Percentiles rank a stretch among this genome's conserved stretches.
Conservation (phyloP, 64 coral and sea anemone genomes). For the Montipora sp. region DNA sequence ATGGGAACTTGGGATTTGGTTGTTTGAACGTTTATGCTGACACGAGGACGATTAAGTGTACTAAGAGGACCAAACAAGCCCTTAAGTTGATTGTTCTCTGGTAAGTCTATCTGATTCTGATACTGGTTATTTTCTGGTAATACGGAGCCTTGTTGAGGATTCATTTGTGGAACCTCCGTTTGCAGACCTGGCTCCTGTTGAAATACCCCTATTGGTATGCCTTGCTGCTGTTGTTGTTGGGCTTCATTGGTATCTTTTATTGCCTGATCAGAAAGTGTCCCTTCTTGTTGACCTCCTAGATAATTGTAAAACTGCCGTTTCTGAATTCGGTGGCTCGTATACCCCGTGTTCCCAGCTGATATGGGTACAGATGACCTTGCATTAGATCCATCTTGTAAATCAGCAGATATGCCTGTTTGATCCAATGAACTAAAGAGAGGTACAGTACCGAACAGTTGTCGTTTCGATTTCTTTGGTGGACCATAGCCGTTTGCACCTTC, state of each 20-base stretch:
- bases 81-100: background rate
- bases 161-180: background rate
- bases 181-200: background rate
- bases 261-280: background rate
- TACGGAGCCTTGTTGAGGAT: background rate
- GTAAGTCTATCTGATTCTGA: background rate
- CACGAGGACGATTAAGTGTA: conserved; percentile 15
- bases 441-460: conserved; percentile 67
- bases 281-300: conserved; percentile 49
- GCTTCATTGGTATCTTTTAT: background rate
- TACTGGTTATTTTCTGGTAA: background rate
- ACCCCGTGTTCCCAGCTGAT: background rate
- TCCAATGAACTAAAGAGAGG: conserved; percentile 55
- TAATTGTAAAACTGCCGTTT: conserved; percentile 52
- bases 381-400: background rate
- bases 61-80: background rate
- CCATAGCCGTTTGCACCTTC: background rate
- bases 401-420: background rate
- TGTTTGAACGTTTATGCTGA: conserved; percentile 63
- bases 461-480: conserved; percentile 4
- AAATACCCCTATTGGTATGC: background rate
- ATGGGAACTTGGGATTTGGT: conserved; percentile 38
- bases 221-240: conserved; percentile 8
- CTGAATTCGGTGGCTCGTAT: background rate
- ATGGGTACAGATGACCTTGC: conserved; percentile 38